phyloP scores from a whole-genome alignment of 1,140 invertebrate species.

The Drosophila aff. region DNA sequence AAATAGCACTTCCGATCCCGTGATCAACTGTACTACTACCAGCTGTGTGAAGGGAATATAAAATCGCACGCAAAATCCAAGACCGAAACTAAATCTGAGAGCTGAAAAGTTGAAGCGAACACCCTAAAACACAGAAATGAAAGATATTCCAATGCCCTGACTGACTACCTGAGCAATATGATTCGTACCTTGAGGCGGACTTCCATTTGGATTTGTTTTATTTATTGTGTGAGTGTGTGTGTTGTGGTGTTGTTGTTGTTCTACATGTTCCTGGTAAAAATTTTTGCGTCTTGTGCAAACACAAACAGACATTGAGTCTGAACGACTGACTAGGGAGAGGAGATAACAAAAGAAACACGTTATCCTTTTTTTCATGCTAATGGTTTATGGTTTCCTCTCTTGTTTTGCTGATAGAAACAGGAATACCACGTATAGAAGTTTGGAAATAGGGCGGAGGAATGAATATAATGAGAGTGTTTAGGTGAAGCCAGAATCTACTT shows the following conservation, averaged over 20 bases:
- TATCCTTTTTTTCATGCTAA: conserved; percentile 74
- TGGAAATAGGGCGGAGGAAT: conserved; percentile 12
- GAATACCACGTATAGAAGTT: conserved; percentile 21
- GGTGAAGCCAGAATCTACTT: conserved; percentile 9
- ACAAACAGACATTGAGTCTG: conserved; percentile 36
- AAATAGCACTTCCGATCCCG: conserved; percentile 45
- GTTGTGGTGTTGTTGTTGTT: conserved; percentile 23
- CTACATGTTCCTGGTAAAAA: conserved; percentile 56
- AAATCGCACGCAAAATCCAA: conserved; percentile 49
- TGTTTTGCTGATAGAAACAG: conserved; percentile 36
- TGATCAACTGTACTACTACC: conserved; percentile 37
- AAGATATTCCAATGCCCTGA: conserved; percentile 15
- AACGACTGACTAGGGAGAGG: conserved; percentile 24
- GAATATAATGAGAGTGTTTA: conserved; percentile 41
- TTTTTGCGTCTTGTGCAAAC: conserved; percentile 77
- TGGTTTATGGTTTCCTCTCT: conserved; percentile 66
- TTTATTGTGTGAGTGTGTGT: conserved; percentile 17
- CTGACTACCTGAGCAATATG: conserved; percentile 63
- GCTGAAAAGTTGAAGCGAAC: conserved; percentile 25
- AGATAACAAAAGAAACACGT: conserved; percentile 66
- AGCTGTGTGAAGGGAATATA: conserved; percentile 6
- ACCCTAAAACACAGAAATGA: conserved; percentile 34
- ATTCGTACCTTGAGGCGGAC: conserved; percentile 47
- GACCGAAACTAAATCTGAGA: conserved; percentile 49
- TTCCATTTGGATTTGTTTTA: conserved; percentile 46